Evolutionary conservation across 2,888 invertebrate species (phyloP), one percentile per base, ranked within the genome.

Genomic region (Dascillus cervinus): DNA sequence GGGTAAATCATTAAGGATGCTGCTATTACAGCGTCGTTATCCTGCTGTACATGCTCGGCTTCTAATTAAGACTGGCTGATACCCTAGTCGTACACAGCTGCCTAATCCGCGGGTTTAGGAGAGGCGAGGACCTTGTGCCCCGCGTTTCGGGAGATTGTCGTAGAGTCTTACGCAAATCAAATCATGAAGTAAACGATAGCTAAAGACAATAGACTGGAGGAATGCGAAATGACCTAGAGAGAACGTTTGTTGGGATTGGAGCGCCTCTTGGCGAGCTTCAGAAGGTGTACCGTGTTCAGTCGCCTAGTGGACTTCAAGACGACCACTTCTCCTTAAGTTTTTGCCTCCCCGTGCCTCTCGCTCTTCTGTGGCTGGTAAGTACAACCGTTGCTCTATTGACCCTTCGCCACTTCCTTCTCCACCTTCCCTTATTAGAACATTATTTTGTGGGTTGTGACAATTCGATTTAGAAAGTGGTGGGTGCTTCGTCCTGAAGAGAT

Each of bases 221-320:
- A 52, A 52, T 50, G 45, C 50, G 41, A 47, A 47, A 46, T 58
- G 58, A 58, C 58, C 58, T 58, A 58, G 58, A 58, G 57, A 57
- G 56, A 53, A 54, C n/a, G 49, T 44, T 45, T 46, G 47, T 46
- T 45, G 49, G 52, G 51, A 49, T 51, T 52, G 50, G 55, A 47
- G 45, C 50, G 52, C 50, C 46, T 54, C 53, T 50, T 54, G 50
- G 47, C 47, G 47, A 49, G 49, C 44, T 45, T 44, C 30, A 47
- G 55, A 54, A 56, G 55, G 53, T 46, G 54, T 53, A 43, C 45
- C 38, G 45, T 43, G 44, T 44, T 57, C 58, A 58, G 58, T 58
- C 53, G 55, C 47, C 47, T 48, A 51, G 53, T 50, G 49, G 55
- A 57, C 55, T 52, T 53, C 57, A 56, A 50, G 49, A 51, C 54